Evolutionary conservation across 2,888 invertebrate species (phyloP), one percentile per base, ranked within the genome.

Genomic region (Parnassius smintheus): DNA sequence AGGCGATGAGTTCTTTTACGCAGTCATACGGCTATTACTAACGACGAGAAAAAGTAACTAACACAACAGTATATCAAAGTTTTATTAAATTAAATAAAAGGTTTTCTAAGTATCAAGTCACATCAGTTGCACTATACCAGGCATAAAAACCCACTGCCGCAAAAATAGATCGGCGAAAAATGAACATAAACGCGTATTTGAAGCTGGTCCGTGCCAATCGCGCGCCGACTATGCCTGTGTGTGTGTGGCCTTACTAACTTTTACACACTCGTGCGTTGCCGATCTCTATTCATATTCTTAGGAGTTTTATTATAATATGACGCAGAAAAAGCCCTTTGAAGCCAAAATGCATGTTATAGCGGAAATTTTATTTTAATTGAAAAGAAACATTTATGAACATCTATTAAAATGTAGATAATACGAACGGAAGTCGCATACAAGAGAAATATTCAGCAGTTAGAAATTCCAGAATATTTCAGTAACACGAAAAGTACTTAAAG

Each of bases 151-250:
- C 85, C 73, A 74, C 74, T 75, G 80, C 76, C 74, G 75, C 88
- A 89, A 91, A 91, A 91, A 91, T 89, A 91, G 91, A 88, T 76
- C 76, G 80, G 73, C 80, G 86, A 88, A 88, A 88, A 88, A 88
- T 88, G 82, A 80, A 80, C 80, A 83, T 83, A 83, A 79, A 76
- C 76, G 76, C 80, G 78, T 79, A 81, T 80, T 82, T 81, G 76
- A 76, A 78, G 77, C 75, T 71, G 72, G 68, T 2, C 13, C 18
- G n/a, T 46, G 46, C 62, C 62, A 62, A 56, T 65, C 59, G 41
- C 46, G 45, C 25, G 25, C 48, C 11, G 45, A 25, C 9, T 13
- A 48, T 45, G 12, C 48, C 10, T 41, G 59, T 56, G 56, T 64
- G 56, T 64, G 57, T 25, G 54, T 55, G 53, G 9, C 41, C 46